Base-by-base conservation (phyloP, 2,797 vertebrate genomes). In the Pygocentrus nattereri region DNA sequence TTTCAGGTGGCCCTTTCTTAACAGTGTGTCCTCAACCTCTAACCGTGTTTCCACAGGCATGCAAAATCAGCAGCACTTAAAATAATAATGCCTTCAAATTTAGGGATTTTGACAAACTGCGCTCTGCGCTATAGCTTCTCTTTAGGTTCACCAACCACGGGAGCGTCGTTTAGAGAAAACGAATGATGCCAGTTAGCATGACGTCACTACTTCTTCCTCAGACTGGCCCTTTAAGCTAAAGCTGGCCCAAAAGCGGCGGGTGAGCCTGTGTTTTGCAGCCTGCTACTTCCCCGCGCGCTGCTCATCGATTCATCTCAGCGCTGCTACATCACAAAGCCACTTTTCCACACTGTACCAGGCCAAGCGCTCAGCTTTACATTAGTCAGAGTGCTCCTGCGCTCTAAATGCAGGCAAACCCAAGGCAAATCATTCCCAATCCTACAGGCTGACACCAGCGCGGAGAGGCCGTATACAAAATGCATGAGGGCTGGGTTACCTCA, bases 401-500 rank as follows among this genome's bases (percentile, higher is more conserved):
- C 67, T 83, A 90, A 90, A 90, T 89, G 90, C 91, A 91, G 88
- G 61, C 78, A 3, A 88, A 88, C 85, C 69, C 73, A 85, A n/a
- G 79, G 82, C 70, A 91, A 93, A 91, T 88, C 67, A 89, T 78
- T 82, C 85, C 44, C 41, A 25, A 86, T 87, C 86, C 83, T 89
- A 82, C 0, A 4, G 86, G 84, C 86, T 86, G 86, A 88, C 88
- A 86, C 82, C 86, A 89, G 90, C 90, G 90, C 75, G 76, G 56
- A 88, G 85, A 86, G 44, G 85, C 91, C 87, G 85, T 92, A 94
- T 94, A 82, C 90, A 94, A 94, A 94, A 94, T 94, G 92, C 90
- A 95, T 94, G 92, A 95, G 88, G 86, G 87, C 90, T 88, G 90
- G 90, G 84, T 87, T 90, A 92, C 87, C 89, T 93, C 92, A 92